Evolutionary conservation across 2,113 vertebrate genomes (phyloP), one percentile per base, ranked within the genome.

Genomic region (Ctenodactylus gundi): DNA sequence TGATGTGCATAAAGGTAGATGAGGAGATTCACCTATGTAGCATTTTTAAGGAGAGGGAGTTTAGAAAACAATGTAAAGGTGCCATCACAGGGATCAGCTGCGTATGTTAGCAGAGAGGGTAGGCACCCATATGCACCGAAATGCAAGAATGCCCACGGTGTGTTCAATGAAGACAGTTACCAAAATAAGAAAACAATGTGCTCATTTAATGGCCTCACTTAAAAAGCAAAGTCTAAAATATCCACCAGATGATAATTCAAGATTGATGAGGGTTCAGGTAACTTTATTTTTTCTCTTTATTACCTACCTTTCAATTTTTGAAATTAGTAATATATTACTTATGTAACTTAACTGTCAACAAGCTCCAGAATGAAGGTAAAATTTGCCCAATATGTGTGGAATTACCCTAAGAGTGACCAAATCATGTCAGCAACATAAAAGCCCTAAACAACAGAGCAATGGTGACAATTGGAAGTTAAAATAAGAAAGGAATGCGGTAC

Each of bases 31-130:
- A 78, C 20, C 41, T 62, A 25, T 60, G 6, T 18, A 77, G 58
- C 23, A 91, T 31, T 94, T 93, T 78, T 77, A 90, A 92, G 89
- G 4, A 75, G n/a, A n/a, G n/a, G n/a, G n/a, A n/a, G n/a, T n/a
- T 88, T 90, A 91, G 76, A 86, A 91, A 92, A 72, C 20, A 75
- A 67, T 18, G 65, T 44, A 78, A 91, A 93, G 21, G 51, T 58
- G 12, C 34, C 64, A 27, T 36, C 70, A 77, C 1, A 94, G 13
- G 85, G 20, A 2, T 60, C 8, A 90, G 3, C 65, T 92, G 93
- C 93, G 92, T 31, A 85, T 5, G 58, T 55, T 10, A 70, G 29
- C 18, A 76, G 68, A 89, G 82, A 75, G 27, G 9, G 60, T 49
- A 67, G 3, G 85, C 15, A 70, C 8, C 31, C 72, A 55, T 11